phyloP scores from a whole-genome alignment of 2,113 vertebrate genomes.

The Elephas maximus region DNA sequence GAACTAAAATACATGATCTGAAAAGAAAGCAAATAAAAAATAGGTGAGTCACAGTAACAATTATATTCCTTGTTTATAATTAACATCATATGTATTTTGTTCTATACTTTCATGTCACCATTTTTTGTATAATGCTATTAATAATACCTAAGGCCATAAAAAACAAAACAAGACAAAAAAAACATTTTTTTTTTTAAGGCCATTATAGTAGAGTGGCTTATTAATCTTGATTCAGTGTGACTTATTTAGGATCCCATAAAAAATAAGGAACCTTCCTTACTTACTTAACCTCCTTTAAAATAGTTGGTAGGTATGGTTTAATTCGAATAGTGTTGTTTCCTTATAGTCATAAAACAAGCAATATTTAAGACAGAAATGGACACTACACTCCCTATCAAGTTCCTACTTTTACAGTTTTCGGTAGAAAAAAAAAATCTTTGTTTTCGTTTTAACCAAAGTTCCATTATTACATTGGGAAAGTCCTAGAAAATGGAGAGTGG shows the following conservation, averaged over 20 bases:
- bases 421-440: not conserved
- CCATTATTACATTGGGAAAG: not conserved
- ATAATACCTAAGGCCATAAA: not conserved
- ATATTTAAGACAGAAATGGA: not conserved
- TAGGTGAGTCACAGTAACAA: not conserved
- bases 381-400: not conserved
- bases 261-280: not conserved
- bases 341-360: not conserved
- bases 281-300: not conserved
- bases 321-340: not conserved
- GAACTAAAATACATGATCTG: slow-evolving; percentile 99
- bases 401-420: not conserved
- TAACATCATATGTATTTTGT: not conserved
- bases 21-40: slow-evolving; percentile 76
- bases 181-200: not conserved
- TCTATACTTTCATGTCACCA: not conserved
- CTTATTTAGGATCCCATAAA: not conserved
- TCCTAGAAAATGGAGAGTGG: not conserved
- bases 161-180: too few relatives aligned
- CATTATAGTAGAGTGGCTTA: not conserved
- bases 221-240: not conserved
- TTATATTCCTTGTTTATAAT: not conserved
- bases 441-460: not conserved
- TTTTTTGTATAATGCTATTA: not conserved
- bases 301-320: not conserved